These are phyloP conservation scores for Eristalis intricaria DNA, from an alignment of 2,888 invertebrate species.

Conservation along the genomic window DNA sequence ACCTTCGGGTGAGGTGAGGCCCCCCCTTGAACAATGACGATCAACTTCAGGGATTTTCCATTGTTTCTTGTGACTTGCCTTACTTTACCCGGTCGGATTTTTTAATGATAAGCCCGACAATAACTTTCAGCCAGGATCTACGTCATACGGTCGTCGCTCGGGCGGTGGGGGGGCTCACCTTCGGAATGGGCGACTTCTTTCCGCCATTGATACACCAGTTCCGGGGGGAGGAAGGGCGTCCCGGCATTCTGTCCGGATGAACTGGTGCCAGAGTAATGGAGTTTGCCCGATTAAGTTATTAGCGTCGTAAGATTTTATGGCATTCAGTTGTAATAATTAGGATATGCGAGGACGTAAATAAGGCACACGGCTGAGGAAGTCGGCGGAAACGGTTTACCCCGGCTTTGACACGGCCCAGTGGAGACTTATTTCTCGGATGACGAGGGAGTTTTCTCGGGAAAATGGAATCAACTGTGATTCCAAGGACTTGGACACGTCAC, in stretches of 20 bases:
- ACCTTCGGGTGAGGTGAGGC: background rate
- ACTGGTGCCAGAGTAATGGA: slow-evolving; percentile 63
- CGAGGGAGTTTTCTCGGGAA: slow-evolving; percentile 17
- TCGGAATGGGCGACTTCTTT: slow-evolving; percentile 30
- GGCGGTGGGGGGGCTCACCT: slow-evolving; percentile 9
- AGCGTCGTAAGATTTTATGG: slow-evolving; percentile 66
- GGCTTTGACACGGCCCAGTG: slow-evolving; percentile 53
- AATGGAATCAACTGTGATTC: background rate
- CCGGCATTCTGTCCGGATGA: slow-evolving; percentile 43
- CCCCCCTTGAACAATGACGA: slow-evolving; percentile 47
- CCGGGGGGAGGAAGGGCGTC: background rate
- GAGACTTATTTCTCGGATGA: slow-evolving; percentile 39
- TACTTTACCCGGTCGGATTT: slow-evolving; percentile 64
- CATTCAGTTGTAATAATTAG: slow-evolving; percentile 65
- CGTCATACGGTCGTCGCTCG: background rate
- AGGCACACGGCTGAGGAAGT: slow-evolving; percentile 26
- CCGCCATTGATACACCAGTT: background rate
- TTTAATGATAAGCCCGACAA: slow-evolving; percentile 68
- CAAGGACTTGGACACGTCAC: background rate
- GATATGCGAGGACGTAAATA: slow-evolving; percentile 42
- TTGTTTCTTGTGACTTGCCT: slow-evolving; percentile 54
- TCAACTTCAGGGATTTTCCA: slow-evolving; percentile 68
- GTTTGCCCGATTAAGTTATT: slow-evolving; percentile 67
- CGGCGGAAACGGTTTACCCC: slow-evolving; percentile 46
- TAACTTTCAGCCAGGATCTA: slow-evolving; percentile 59